These are phyloP conservation scores for Calonectris borealis DNA, from an alignment of 2,113 vertebrate genomes.

Conservation along the genomic window DNA sequence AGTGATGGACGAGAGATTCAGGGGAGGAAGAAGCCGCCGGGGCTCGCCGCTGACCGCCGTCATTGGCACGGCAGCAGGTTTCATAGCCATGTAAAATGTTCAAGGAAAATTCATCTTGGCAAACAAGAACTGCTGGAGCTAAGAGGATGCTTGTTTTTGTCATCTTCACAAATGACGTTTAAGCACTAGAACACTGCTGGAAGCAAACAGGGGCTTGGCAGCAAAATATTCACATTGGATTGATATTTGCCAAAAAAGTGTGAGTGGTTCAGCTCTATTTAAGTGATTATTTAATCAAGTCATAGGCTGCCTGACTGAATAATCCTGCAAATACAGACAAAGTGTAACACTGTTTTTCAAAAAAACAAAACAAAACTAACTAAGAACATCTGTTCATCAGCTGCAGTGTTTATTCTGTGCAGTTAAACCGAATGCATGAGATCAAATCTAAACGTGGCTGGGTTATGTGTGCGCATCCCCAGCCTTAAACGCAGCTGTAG, in stretches of 20 bases:
- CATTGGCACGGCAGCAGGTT: not conserved
- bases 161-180: not conserved
- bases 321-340: not conserved
- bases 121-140: not conserved
- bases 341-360: not conserved
- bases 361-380: not conserved
- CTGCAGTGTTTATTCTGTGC: not conserved
- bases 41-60: not conserved
- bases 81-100: accelerated
- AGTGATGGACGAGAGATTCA: not conserved
- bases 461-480: not conserved
- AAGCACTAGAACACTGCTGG: not conserved
- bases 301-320: not conserved
- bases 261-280: not conserved
- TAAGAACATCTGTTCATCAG: conserved; percentile 8
- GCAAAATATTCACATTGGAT: not conserved
- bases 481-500: not conserved
- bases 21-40: not conserved
- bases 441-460: not conserved
- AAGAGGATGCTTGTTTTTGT: not conserved
- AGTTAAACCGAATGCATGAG: not conserved
- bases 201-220: not conserved
- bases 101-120: not conserved
- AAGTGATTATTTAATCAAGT: not conserved
- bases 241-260: not conserved